These are phyloP conservation scores for Ceyx erithaca DNA, from an alignment of 2,797 vertebrate species.

Conservation along the genomic window DNA sequence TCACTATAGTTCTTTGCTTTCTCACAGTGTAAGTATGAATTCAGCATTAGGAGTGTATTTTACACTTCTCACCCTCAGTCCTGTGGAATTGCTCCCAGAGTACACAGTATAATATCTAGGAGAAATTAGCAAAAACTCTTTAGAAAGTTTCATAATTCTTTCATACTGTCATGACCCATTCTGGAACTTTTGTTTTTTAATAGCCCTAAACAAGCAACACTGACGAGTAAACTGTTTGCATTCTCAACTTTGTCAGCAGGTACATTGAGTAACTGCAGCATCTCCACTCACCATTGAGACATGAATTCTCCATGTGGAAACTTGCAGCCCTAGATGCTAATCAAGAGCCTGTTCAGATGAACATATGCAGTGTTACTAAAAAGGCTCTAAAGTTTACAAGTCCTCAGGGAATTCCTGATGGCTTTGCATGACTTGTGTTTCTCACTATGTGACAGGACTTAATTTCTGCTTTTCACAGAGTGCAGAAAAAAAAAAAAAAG, in stretches of 20 bases:
- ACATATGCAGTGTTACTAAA: neutral
- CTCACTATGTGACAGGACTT: neutral
- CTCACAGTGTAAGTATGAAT: neutral
- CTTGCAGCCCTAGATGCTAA: neutral
- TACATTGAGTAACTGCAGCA: neutral
- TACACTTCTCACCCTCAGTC: neutral
- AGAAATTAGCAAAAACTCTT: neutral
- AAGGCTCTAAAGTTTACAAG: neutral
- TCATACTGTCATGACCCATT: rapidly evolving
- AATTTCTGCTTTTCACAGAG: neutral
- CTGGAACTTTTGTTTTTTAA: rapidly evolving
- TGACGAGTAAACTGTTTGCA: neutral
- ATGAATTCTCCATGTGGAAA: neutral
- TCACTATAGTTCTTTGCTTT: neutral
- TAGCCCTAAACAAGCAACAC: neutral
- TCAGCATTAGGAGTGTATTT: neutral
- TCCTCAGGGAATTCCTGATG: neutral
- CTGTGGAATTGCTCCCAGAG: neutral
- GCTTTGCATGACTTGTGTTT: neutral
- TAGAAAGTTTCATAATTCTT: neutral
- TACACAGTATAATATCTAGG: neutral
- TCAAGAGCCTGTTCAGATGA: neutral
- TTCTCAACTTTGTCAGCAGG: neutral
- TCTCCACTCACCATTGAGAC: neutral
- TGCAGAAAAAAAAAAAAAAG: neutral